A percentile compares a stretch with the other conserved stretches of the same genome.
Conservation (phyloP, 2,888 invertebrate genomes). For the Drosophila tripunctata region DNA sequence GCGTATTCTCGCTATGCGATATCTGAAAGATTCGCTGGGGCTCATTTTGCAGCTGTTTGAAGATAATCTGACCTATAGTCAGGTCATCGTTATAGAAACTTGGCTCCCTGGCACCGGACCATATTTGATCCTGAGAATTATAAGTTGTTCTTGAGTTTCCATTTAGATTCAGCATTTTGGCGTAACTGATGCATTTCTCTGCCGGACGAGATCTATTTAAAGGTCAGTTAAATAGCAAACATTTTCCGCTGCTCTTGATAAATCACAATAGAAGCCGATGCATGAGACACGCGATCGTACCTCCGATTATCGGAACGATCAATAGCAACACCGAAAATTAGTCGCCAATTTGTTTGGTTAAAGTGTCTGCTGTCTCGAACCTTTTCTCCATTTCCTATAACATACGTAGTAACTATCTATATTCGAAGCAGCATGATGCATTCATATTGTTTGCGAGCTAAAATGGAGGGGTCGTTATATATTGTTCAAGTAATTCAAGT, state of each 20-base stretch:
- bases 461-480: too few relatives aligned
- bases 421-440: neutral
- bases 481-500: too few relatives aligned
- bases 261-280: constrained; percentile 13
- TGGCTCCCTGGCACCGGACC: constrained; percentile 52
- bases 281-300: constrained; percentile 44
- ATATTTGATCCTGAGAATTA: constrained; percentile 47
- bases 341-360: constrained; percentile 56
- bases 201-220: constrained; percentile 44
- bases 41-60: constrained; percentile 54
- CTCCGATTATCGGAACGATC: constrained; percentile 29
- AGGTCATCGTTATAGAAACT: constrained; percentile 61
- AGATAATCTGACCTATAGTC: constrained; percentile 71
- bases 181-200: constrained; percentile 25
- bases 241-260: constrained; percentile 5
- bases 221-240: constrained; percentile 1
- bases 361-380: constrained; percentile 35
- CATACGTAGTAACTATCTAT: neutral
- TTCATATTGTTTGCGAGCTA: neutral
- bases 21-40: constrained; percentile 69
- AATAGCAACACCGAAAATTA: constrained; percentile 30
- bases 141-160: constrained; percentile 51
- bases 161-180: constrained; percentile 52
- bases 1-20: constrained; percentile 61
- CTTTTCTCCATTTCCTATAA: neutral